Evolutionary conservation across 2,797 vertebrate genomes (phyloP).

Genomic region (Leuciscus waleckii): DNA sequence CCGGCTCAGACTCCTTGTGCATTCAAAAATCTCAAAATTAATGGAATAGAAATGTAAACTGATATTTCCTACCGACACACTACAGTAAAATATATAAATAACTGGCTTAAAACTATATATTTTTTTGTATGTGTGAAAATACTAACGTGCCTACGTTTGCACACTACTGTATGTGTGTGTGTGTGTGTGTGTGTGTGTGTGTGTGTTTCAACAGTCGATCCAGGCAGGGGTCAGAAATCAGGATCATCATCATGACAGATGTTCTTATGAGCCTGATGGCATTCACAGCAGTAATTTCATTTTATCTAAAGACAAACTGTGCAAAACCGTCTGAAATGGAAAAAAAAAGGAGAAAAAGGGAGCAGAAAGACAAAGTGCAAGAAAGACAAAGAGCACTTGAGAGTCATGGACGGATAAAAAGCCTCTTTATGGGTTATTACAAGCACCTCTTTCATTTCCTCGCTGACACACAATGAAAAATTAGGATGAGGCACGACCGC

Average conservation of each 20-base stretch:
- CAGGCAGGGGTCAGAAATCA: constrained; percentile 52
- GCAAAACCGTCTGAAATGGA: constrained; percentile 42
- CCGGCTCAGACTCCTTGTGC: no score
- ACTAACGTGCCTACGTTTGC: no score
- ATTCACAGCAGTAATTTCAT: constrained; percentile 46
- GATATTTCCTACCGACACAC: no score
- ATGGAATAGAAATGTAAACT: no score
- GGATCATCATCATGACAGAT: constrained; percentile 63
- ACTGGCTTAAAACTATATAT: no score
- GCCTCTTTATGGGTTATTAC: constrained; percentile 59
- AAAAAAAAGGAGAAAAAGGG: constrained; percentile 9
- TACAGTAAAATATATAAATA: no score
- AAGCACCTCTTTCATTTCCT: constrained; percentile 59
- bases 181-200: constrained; percentile 8
- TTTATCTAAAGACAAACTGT: constrained; percentile 60
- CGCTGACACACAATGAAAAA: constrained; percentile 64
- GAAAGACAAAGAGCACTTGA: constrained; percentile 43
- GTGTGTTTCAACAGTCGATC: constrained; percentile 16
- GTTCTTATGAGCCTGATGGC: constrained; percentile 34
- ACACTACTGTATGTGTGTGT: not conserved
- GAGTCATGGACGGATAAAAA: constrained; percentile 45
- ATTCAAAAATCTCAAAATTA: no score
- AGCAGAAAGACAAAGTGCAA: constrained; percentile 2
- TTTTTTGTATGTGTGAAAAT: no score
- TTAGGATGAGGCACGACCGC: constrained; percentile 58